phyloP scores from a whole-genome alignment of 1,140 invertebrate genomes.

The Zaprionus taronus region DNA sequence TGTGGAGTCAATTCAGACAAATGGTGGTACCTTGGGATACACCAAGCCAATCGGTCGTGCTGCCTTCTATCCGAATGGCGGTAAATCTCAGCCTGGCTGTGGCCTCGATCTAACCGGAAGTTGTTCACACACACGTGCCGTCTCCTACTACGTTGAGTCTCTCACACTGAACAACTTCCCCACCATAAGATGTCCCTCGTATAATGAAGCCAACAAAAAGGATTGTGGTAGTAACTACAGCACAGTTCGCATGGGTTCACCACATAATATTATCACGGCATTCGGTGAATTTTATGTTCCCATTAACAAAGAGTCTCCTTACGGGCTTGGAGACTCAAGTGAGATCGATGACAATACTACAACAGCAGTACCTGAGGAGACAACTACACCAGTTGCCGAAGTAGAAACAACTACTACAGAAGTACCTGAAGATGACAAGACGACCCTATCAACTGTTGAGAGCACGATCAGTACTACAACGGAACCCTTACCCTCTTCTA shows the following conservation, averaged over 20 bases:
- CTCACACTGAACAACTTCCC: constrained; percentile 56
- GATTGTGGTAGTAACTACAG: constrained; percentile 63
- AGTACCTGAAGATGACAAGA: background rate
- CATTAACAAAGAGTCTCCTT: constrained; percentile 52
- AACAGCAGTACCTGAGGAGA: background rate
- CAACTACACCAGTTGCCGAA: background rate
- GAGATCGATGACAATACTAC: constrained; percentile 5
- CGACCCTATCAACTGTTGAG: background rate
- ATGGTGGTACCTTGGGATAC: constrained; percentile 86
- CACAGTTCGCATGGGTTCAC: constrained; percentile 56
- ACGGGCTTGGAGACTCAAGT: constrained; percentile 46
- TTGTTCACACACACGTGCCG: constrained; percentile 82
- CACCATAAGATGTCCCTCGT: constrained; percentile 42
- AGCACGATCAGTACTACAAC: too few species aligned
- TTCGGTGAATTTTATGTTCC: constrained; percentile 67
- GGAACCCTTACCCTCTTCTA: too few species aligned
- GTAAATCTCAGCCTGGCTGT: constrained; percentile 86
- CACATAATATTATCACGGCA: constrained; percentile 40
- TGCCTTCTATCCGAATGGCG: constrained; percentile 65
- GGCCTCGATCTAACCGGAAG: constrained; percentile 63
- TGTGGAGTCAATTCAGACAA: constrained; percentile 91
- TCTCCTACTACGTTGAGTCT: constrained; percentile 75
- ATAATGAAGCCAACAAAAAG: constrained; percentile 55
- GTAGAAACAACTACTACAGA: background rate
- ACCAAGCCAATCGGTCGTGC: constrained; percentile 60